Percentiles rank a stretch among this genome's conserved stretches.
Conservation (phyloP, 1,140 invertebrate genomes). For the Papilio polytes region DNA sequence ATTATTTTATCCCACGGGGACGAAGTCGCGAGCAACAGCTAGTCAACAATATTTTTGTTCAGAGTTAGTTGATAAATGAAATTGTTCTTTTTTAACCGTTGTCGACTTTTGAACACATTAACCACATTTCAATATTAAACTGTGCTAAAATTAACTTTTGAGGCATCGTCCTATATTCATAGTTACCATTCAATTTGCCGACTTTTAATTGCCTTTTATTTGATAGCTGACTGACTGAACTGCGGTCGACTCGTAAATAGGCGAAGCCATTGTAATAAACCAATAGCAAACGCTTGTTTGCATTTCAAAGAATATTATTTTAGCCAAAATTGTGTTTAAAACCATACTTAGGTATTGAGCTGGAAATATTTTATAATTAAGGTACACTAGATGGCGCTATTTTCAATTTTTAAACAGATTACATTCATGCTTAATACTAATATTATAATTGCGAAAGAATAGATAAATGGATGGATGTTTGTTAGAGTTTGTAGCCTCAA, state of each 20-base stretch:
- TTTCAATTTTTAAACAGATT: not conserved
- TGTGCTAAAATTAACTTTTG: not conserved
- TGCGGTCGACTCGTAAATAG: not conserved
- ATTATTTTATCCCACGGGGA: too few species aligned
- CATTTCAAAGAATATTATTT: not conserved
- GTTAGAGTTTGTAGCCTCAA: too few species aligned
- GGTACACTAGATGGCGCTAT: not conserved
- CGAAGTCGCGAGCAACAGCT: too few species aligned
- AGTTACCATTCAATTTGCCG: slow-evolving; percentile 6
- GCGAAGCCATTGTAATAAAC: not conserved
- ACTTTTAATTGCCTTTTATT: slow-evolving; percentile 9
- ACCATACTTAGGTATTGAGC: not conserved
- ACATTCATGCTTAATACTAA: too few species aligned
- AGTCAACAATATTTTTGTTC: too few species aligned
- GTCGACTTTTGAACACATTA: not conserved
- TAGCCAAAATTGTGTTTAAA: too few species aligned
- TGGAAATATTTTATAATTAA: not conserved
- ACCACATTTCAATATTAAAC: not conserved
- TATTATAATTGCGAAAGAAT: too few species aligned
- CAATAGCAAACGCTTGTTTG: not conserved
- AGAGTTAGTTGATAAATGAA: too few species aligned
- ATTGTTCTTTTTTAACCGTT: not conserved
- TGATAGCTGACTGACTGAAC: not conserved
- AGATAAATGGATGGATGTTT: too few species aligned
- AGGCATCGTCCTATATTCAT: not conserved